These are phyloP conservation scores for Silurus glanis DNA, from an alignment of 2,113 vertebrate genomes.

Conservation along the genomic window DNA sequence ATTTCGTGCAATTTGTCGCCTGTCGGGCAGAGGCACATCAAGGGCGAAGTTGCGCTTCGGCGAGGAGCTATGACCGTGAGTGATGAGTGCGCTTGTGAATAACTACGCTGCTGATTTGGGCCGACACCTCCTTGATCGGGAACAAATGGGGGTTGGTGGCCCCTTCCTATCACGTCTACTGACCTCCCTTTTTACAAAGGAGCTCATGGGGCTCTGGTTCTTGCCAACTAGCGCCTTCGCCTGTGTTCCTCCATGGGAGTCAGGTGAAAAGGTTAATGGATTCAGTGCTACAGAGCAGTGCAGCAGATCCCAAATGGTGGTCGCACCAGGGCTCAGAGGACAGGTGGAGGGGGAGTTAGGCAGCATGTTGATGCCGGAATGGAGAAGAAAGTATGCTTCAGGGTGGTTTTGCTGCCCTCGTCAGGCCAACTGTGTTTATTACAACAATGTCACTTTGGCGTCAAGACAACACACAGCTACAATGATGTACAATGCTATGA, in stretches of 20 bases:
- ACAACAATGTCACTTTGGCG: slow-evolving; percentile 30
- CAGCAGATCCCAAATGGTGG: slow-evolving; percentile 60
- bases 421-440: slow-evolving; percentile 52
- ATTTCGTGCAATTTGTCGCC: slow-evolving; percentile 53
- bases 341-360: slow-evolving; percentile 11
- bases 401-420: slow-evolving; percentile 68
- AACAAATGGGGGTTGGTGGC: slow-evolving; percentile 55
- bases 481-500: background rate
- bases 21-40: slow-evolving; percentile 43
- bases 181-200: slow-evolving; percentile 51
- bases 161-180: slow-evolving; percentile 12
- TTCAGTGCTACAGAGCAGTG: slow-evolving; percentile 62
- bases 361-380: slow-evolving; percentile 59
- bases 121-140: slow-evolving; percentile 61
- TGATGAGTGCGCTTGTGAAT: slow-evolving; percentile 48
- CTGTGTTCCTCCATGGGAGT: slow-evolving; percentile 57
- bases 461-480: background rate
- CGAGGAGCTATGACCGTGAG: background rate
- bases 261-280: slow-evolving; percentile 67
- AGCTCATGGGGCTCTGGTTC: slow-evolving; percentile 49
- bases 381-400: background rate
- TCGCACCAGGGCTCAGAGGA: slow-evolving; percentile 33
- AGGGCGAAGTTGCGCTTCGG: background rate
- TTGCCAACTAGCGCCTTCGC: slow-evolving; percentile 50
- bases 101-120: slow-evolving; percentile 63